Evolutionary conservation across 2,797 vertebrate genomes (phyloP), one percentile per base, ranked within the genome.

Genomic region (Hyperoplus immaculatus): DNA sequence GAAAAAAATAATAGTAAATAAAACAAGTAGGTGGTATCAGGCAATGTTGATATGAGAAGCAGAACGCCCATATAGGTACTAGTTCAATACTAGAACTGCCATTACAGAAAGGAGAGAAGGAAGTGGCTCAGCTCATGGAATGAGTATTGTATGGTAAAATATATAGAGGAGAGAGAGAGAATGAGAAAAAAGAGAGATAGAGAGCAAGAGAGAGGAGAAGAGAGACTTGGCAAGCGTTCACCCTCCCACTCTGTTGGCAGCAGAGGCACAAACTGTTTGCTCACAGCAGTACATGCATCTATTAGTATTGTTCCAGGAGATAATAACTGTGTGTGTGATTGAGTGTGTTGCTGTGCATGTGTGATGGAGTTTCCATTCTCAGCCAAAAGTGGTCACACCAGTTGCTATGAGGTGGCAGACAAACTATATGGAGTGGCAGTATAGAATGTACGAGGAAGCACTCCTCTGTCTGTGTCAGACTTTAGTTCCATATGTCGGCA

Each of bases 261-360:
- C 57, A 59, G 68, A 70, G 85, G 41, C 70, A 80, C 85, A 88
- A 91, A 89, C 89, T 86, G 92, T 92, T 94, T 93, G 89, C 91
- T 94, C 92, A 87, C 93, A 92, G 90, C 91, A 88, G 86, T 91
- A 91, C 92, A 92, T 85, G 89, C 89, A 88, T 87, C 88, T 82
- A 92, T 95, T 94, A 94, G 92, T 83, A 93, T 93, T 93, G 92
- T 92, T 93, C 92, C 91, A 91, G 88, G 85, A 93, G 87, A 92
- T 90, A 93, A 92, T 90, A 93, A 90, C 86, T 78, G 12, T 14
- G 82, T 78, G 80, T 83, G 81, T 72, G 82, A 73, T 71, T 21
- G 69, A 71, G 45, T 47, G 72, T 67, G 58, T 65, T 55, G 45
- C 54, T 56, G 61, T 68, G 55, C 53, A 61, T 42, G 77, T 41